phyloP scores from a whole-genome alignment of 2,797 vertebrate genomes.

The Buceros bicornis region DNA sequence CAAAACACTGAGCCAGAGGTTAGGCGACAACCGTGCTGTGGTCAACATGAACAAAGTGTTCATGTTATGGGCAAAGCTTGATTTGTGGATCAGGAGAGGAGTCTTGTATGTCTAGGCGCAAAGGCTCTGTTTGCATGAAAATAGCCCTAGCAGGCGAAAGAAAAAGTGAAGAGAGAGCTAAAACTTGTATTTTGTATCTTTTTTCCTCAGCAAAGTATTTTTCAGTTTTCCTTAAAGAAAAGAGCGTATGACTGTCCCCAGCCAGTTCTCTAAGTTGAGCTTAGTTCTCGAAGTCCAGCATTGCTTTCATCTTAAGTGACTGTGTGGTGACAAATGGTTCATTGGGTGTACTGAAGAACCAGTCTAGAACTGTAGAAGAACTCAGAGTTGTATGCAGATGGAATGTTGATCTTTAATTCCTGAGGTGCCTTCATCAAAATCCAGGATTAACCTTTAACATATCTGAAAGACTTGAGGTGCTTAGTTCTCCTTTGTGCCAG shows the following conservation, averaged over 20 bases:
- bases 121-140: neutral
- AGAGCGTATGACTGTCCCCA: neutral
- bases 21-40: neutral
- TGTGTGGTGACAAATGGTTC: neutral
- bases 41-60: neutral
- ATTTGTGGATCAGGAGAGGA: neutral
- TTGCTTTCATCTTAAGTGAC: neutral
- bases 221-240: neutral
- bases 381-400: neutral
- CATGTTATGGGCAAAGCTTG: neutral
- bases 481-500: neutral
- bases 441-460: neutral
- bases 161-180: neutral
- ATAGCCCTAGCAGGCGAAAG: neutral
- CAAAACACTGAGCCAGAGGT: neutral
- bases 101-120: neutral
- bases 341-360: neutral
- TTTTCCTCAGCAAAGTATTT: neutral
- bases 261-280: neutral
- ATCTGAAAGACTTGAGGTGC: neutral
- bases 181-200: neutral
- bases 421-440: neutral
- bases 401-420: neutral
- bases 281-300: neutral
- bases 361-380: neutral